phyloP scores from a whole-genome alignment of 2,888 invertebrate genomes.

The Himalopsyche kuldschensis region DNA sequence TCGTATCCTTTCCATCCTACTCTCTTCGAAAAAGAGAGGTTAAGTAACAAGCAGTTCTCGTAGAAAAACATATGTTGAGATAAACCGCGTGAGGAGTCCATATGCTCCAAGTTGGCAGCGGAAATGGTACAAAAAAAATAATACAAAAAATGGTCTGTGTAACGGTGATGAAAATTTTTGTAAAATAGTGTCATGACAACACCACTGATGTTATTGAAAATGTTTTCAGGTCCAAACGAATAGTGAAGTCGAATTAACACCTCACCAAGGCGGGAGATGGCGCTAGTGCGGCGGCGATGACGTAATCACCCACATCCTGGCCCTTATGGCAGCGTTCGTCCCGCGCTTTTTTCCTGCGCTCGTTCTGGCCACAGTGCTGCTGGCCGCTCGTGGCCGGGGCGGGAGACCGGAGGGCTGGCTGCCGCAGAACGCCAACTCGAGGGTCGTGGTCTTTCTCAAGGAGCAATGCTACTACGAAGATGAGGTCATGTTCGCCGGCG shows the following conservation, averaged over 20 bases:
- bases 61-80: too few species aligned
- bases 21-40: too few species aligned
- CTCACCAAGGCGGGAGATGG: background rate
- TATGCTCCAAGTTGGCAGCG: too few species aligned
- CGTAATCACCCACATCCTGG: background rate
- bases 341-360: conserved; percentile 18
- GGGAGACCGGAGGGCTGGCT: conserved; percentile 15
- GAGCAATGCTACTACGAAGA: conserved; percentile 27
- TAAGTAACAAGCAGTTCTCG: too few species aligned
- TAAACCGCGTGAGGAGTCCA: too few species aligned
- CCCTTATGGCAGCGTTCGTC: conserved; percentile 30
- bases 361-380: conserved; percentile 23
- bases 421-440: conserved; percentile 20
- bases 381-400: conserved; percentile 25
- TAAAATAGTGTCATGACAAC: too few species aligned
- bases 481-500: background rate
- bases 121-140: too few species aligned
- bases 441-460: conserved; percentile 34
- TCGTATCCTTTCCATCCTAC: too few species aligned
- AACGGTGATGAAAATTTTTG: too few species aligned
- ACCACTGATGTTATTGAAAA: too few species aligned
- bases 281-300: background rate
- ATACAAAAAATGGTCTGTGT: too few species aligned
- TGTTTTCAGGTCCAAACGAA: background rate
- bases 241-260: background rate